Percentiles rank a stretch among this genome's conserved stretches.
Conservation (phyloP, 2,888 invertebrate species). For the Linnaemya vulpina region DNA sequence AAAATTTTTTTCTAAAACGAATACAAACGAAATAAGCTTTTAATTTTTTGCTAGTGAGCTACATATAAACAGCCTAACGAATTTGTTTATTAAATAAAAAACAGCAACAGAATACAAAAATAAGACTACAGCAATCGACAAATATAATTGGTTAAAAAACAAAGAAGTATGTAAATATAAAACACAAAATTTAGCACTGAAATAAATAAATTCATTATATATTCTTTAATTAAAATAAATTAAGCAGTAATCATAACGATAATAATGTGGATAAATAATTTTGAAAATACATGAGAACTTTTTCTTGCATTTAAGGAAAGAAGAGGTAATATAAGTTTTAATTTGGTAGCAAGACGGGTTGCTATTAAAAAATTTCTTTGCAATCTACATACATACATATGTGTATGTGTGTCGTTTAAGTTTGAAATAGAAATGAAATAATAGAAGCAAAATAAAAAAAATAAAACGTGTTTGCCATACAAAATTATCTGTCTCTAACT, state of each 20-base stretch:
- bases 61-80: constrained; percentile 60
- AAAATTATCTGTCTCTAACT: constrained; percentile 45
- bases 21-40: constrained; percentile 61
- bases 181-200: constrained; percentile 7
- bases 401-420: constrained; percentile 37
- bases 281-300: background rate
- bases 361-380: constrained; percentile 37
- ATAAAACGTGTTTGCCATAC: constrained; percentile 69
- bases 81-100: constrained; percentile 66
- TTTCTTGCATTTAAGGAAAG: constrained; percentile 20
- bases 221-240: constrained; percentile 10
- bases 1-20: constrained; percentile 50
- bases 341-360: constrained; percentile 7
- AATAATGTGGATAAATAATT: background rate
- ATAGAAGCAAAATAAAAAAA: constrained; percentile 28
- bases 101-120: constrained; percentile 45
- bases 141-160: constrained; percentile 68
- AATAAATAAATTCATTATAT: constrained; percentile 27
- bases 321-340: constrained; percentile 35
- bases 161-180: constrained; percentile 69
- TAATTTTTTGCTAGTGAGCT: constrained; percentile 52
- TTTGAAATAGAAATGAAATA: constrained; percentile 61
- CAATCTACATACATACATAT: too few species aligned
- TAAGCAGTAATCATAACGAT: constrained; percentile 4
- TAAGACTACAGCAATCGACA: constrained; percentile 52